These are phyloP conservation scores for Anorthoa munda DNA, from an alignment of 2,888 invertebrate genomes.

Conservation along the genomic window DNA sequence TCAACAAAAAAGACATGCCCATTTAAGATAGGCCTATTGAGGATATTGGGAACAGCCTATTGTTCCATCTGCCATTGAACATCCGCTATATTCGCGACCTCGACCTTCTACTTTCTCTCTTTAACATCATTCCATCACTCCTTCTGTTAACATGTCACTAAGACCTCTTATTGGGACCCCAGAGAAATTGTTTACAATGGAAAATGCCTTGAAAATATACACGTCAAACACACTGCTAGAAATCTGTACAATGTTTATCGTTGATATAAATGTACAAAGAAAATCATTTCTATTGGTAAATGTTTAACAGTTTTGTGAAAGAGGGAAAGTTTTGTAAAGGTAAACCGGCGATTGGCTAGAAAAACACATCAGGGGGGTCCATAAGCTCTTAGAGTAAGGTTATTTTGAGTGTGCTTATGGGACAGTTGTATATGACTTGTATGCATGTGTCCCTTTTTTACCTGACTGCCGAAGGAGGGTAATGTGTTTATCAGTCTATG, in stretches of 20 bases:
- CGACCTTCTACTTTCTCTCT: conserved; percentile 59
- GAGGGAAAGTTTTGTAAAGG: conserved; percentile 19
- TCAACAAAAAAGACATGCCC: not conserved
- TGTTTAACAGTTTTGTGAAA: conserved; percentile 26
- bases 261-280: conserved; percentile 31
- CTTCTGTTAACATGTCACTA: conserved; percentile 46
- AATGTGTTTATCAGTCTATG: no score
- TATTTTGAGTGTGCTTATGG: no score
- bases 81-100: conserved; percentile 36
- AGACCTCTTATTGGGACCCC: conserved; percentile 43
- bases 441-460: no score
- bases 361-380: no score
- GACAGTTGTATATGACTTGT: no score
- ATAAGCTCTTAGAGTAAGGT: no score
- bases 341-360: no score
- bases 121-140: conserved; percentile 29
- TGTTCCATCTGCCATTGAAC: conserved; percentile 35
- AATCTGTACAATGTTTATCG: conserved; percentile 29
- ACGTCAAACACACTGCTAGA: conserved; percentile 30
- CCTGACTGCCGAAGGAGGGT: no score
- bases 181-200: conserved; percentile 56
- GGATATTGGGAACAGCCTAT: conserved; percentile 33
- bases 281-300: conserved; percentile 32
- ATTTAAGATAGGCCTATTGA: conserved; percentile 13
- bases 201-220: conserved; percentile 41